phyloP scores from a whole-genome alignment of 2,113 vertebrate species.

The Scartelaos histophorus region DNA sequence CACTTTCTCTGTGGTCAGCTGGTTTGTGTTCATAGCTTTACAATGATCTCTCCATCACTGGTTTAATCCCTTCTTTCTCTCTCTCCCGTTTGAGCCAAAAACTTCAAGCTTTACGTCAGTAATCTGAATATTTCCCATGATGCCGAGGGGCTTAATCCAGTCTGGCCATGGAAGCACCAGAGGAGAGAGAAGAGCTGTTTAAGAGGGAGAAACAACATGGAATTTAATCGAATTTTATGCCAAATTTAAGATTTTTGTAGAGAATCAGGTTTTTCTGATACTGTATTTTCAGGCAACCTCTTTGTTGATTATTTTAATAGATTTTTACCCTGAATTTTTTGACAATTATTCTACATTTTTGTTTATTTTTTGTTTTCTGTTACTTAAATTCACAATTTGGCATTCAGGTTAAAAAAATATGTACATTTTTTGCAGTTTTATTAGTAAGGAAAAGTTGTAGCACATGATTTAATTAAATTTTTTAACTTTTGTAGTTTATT shows the following conservation, averaged over 20 bases:
- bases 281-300: too few species aligned
- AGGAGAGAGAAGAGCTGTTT: constrained; percentile 15
- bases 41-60: neutral
- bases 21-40: neutral
- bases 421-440: neutral
- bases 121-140: constrained; percentile 65
- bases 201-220: neutral
- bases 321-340: neutral
- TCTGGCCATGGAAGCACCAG: neutral
- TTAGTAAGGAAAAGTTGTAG: neutral
- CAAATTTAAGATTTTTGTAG: neutral
- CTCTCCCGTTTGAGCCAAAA: constrained; percentile 7
- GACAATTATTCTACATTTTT: neutral
- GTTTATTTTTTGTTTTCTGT: too few species aligned
- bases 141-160: constrained; percentile 53
- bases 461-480: too few species aligned
- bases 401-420: neutral
- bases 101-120: constrained; percentile 8
- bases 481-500: too few species aligned
- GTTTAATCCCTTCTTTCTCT: constrained; percentile 3
- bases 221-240: neutral
- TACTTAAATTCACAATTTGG: neutral
- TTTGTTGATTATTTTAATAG: too few species aligned
- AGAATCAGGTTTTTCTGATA: neutral
- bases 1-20: neutral